phyloP scores from a whole-genome alignment of 2,888 invertebrate species.

The Spatulosminthurus flaviceps region DNA sequence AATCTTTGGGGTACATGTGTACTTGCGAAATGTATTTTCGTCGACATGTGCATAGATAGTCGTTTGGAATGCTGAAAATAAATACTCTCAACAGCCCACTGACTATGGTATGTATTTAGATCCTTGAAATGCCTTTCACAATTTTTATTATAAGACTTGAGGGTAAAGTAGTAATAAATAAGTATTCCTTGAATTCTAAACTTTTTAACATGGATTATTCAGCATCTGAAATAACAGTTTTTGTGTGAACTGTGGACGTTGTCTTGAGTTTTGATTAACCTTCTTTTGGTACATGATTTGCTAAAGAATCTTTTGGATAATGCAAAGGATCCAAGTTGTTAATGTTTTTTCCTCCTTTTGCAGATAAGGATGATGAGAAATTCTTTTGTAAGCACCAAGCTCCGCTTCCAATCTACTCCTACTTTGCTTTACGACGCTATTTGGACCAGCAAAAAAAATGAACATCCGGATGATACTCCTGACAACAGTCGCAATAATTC shows the following conservation, averaged over 20 bases:
- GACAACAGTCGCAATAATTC: background rate
- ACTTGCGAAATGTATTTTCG: too few species aligned
- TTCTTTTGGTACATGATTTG: too few species aligned
- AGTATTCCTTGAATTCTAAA: too few species aligned
- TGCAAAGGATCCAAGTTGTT: too few species aligned
- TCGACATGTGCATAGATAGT: too few species aligned
- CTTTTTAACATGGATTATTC: too few species aligned
- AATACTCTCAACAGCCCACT: background rate
- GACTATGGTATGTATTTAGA: background rate
- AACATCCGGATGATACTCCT: background rate
- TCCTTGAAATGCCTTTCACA: background rate
- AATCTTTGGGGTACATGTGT: background rate
- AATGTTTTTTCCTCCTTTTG: background rate
- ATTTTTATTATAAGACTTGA: background rate
- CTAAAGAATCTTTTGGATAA: too few species aligned
- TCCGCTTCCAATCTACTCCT: background rate
- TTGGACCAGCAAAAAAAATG: background rate
- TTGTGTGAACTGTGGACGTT: background rate
- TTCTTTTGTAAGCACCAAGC: background rate
- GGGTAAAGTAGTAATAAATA: too few species aligned
- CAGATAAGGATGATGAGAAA: constrained; percentile 5
- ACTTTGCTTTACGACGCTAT: background rate
- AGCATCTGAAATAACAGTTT: too few species aligned
- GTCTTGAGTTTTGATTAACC: too few species aligned
- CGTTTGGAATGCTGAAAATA: background rate